phyloP scores from a whole-genome alignment of 2,797 vertebrate genomes.

The Pangasius mekongensis region DNA sequence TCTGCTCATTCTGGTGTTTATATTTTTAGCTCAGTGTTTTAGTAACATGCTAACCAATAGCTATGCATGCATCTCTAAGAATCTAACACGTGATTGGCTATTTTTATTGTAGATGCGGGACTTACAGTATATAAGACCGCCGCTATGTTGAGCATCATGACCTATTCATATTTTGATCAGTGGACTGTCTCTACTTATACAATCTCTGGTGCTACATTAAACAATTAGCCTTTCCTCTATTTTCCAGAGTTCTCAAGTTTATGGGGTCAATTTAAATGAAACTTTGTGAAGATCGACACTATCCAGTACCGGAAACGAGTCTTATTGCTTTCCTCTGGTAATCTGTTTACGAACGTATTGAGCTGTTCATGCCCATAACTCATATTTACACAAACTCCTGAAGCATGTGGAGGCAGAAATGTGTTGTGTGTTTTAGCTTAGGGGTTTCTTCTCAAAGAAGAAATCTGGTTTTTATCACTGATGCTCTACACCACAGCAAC shows the following conservation, averaged over 20 bases:
- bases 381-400: slow-evolving; percentile 2
- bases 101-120: neutral
- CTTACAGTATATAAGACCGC: neutral
- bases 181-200: neutral
- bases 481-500: neutral
- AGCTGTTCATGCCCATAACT: neutral
- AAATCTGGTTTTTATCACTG: slow-evolving; percentile 17
- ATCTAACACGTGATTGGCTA: neutral
- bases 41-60: neutral
- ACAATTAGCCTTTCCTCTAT: neutral
- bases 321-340: neutral
- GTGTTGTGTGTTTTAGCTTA: neutral
- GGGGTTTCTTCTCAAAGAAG: neutral
- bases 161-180: neutral
- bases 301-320: neutral
- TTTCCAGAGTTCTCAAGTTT: neutral
- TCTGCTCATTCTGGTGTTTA: neutral
- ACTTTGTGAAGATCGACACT: neutral
- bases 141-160: no score
- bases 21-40: neutral
- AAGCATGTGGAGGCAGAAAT: slow-evolving; percentile 11
- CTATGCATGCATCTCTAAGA: neutral
- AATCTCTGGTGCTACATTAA: neutral
- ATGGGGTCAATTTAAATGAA: no score
- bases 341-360: neutral